These are phyloP conservation scores for Anguilla rostrata DNA, from an alignment of 2,113 vertebrate genomes.

Conservation along the genomic window DNA sequence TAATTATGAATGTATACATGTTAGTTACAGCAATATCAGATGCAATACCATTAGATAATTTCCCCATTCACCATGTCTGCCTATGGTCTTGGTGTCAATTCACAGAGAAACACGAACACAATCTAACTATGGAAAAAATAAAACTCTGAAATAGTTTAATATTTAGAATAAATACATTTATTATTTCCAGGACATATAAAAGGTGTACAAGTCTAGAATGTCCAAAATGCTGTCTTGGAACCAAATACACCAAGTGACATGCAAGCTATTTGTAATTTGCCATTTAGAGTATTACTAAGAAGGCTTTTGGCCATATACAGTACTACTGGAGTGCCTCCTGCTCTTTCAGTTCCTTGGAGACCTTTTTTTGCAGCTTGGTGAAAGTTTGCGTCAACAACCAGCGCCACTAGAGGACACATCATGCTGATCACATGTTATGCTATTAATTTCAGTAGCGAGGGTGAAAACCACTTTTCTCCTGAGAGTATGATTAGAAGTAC, in stretches of 20 bases:
- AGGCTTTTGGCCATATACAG: background rate
- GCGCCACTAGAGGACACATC: background rate
- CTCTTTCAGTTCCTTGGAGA: slow-evolving; percentile 12
- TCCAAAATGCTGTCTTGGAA: background rate
- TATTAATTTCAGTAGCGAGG: background rate
- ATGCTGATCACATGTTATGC: background rate
- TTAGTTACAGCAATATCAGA: too few relatives aligned
- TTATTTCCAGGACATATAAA: too few relatives aligned
- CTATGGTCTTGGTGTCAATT: too few relatives aligned
- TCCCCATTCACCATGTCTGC: too few relatives aligned
- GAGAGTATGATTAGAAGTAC: background rate
- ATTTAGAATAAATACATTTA: too few relatives aligned
- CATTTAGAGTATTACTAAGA: background rate
- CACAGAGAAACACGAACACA: too few relatives aligned
- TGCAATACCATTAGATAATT: too few relatives aligned
- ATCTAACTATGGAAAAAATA: too few relatives aligned
- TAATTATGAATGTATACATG: too few relatives aligned
- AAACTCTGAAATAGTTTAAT: too few relatives aligned
- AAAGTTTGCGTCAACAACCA: background rate
- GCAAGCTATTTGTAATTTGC: background rate
- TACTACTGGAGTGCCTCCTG: background rate
- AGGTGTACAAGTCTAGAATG: too few relatives aligned
- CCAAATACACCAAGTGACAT: background rate
- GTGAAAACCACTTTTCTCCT: background rate
- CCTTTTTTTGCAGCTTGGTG: slow-evolving; percentile 4